Conservation (phyloP, 2,797 vertebrate species). For the Percopsis omiscomaycus region DNA sequence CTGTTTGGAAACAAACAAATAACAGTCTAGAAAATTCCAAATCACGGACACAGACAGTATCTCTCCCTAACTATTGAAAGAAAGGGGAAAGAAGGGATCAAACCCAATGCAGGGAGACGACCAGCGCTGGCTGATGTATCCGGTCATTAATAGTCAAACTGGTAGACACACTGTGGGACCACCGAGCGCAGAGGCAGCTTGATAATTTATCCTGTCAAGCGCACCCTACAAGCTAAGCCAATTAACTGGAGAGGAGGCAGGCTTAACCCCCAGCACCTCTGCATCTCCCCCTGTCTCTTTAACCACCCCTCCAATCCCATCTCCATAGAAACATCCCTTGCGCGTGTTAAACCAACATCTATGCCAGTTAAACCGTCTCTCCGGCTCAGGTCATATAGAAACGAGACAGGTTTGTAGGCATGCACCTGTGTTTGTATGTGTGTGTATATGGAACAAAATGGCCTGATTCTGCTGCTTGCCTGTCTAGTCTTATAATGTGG, state of each 20-base stretch:
- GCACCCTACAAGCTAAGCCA: conserved; percentile 70
- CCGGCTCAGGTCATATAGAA: conserved; percentile 51
- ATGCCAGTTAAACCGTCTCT: conserved; percentile 64
- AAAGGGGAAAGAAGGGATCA: conserved; percentile 13
- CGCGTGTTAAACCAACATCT: conserved; percentile 63
- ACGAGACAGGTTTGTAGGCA: conserved; percentile 13
- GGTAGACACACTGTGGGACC: conserved; percentile 65
- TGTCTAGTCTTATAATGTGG: conserved; percentile 47
- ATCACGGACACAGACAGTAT: conserved; percentile 26
- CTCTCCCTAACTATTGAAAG: conserved; percentile 6
- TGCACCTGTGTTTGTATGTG: conserved; percentile 22
- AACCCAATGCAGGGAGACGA: no score
- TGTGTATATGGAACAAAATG: conserved; percentile 3
- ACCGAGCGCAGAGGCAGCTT: conserved; percentile 68
- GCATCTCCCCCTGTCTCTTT: conserved; percentile 24
- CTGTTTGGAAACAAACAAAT: conserved; percentile 46
- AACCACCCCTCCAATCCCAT: conserved; percentile 19
- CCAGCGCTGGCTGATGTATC: conserved; percentile 41
- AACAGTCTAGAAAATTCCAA: no score
- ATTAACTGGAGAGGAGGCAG: conserved; percentile 76
- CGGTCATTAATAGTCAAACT: conserved; percentile 77
- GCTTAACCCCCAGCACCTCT: conserved; percentile 58
- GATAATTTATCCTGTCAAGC: conserved; percentile 80
- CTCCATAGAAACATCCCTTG: conserved; percentile 54
- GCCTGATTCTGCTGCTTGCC: conserved; percentile 18